Percentiles rank a stretch among this genome's conserved stretches.
phyloP scores from a whole-genome alignment of 2,113 vertebrate genomes.

The Neogale vison region DNA sequence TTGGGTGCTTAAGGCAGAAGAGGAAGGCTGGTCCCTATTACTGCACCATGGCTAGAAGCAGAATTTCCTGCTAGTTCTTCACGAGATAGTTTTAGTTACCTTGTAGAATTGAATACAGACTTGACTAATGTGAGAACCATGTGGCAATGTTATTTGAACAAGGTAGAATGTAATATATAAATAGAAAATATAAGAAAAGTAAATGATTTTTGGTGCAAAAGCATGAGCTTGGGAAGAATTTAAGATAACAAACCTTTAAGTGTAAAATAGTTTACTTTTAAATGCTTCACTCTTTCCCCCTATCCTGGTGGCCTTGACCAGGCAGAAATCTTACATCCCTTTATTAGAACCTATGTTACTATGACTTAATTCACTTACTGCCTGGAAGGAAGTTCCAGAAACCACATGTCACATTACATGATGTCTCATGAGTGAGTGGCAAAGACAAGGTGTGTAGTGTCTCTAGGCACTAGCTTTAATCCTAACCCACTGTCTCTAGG shows the following conservation, averaged over 20 bases:
- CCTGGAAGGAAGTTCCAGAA: not conserved
- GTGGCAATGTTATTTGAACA: not conserved
- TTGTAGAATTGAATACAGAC: not conserved
- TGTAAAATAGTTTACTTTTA: not conserved
- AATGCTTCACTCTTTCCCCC: not conserved
- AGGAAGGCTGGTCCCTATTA: not conserved
- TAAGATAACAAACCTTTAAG: not conserved
- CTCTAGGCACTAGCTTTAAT: not conserved
- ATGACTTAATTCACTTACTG: not conserved
- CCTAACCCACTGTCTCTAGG: not conserved
- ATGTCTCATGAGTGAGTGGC: not conserved
- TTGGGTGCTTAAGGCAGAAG: not conserved
- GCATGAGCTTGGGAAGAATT: not conserved
- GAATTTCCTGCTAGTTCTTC: not conserved
- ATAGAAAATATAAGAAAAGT: constrained; percentile 42
- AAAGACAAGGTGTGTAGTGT: not conserved
- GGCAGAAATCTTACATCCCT: not conserved
- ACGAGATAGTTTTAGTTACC: not conserved
- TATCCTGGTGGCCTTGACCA: not conserved
- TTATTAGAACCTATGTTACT: not conserved
- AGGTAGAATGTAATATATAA: not conserved
- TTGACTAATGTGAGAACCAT: not conserved
- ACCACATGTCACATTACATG: not conserved
- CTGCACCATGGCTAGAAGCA: not conserved
- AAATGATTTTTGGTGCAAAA: not conserved